These are phyloP conservation scores for Flexamia atlantica DNA, from an alignment of 2,888 invertebrate genomes.

Conservation along the genomic window DNA sequence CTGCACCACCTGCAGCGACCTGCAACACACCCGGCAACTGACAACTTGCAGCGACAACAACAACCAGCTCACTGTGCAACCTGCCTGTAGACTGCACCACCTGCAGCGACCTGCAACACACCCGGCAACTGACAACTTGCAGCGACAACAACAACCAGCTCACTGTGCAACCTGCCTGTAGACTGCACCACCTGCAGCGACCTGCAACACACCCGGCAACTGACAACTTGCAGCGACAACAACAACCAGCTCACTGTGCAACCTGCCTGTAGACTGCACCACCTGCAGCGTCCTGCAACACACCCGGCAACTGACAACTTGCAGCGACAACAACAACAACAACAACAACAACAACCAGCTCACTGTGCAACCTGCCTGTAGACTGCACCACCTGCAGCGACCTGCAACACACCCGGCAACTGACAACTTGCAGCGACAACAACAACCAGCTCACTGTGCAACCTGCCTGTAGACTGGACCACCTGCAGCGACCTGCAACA, in stretches of 20 bases:
- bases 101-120: slow-evolving; percentile 85
- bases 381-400: slow-evolving; percentile 87
- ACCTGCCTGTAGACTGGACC: slow-evolving; percentile 82
- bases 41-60: too few species aligned
- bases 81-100: slow-evolving; percentile 84
- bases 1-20: slow-evolving; percentile 86
- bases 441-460: slow-evolving; percentile 84
- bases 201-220: slow-evolving; percentile 74
- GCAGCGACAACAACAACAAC: too few species aligned
- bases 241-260: slow-evolving; percentile 84
- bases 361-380: slow-evolving; percentile 79
- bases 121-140: slow-evolving; percentile 82
- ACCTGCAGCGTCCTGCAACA: slow-evolving; percentile 86
- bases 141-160: slow-evolving; percentile 83
- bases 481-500: slow-evolving; percentile 86
- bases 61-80: slow-evolving; percentile 83
- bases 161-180: slow-evolving; percentile 79
- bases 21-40: slow-evolving; percentile 72
- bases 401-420: slow-evolving; percentile 74
- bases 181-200: slow-evolving; percentile 87
- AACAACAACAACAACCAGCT: slow-evolving; percentile 76
- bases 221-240: too few species aligned
- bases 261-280: slow-evolving; percentile 82
- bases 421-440: too few species aligned
- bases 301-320: slow-evolving; percentile 83